Conservation (phyloP, 1,140 invertebrate genomes). For the Diorhabda carinulata region DNA sequence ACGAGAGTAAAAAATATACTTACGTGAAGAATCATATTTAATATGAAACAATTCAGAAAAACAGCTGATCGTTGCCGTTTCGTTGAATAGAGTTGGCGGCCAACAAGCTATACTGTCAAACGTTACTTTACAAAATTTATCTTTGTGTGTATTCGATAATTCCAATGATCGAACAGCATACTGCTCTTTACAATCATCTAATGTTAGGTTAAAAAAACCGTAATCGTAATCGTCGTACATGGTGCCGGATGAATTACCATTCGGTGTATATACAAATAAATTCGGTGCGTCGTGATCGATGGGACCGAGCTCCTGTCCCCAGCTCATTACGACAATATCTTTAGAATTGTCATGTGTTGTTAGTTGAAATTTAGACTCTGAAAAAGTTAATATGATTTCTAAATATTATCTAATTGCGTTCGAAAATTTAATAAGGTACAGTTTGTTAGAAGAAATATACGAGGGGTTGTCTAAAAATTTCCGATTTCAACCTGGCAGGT, state of each 20-base stretch:
- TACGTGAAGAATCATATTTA: constrained; percentile 49
- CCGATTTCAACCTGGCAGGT: too few species aligned
- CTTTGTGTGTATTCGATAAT: constrained; percentile 20
- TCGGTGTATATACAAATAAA: neutral
- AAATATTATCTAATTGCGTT: too few species aligned
- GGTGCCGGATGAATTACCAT: neutral
- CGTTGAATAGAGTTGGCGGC: constrained; percentile 52
- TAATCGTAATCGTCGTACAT: neutral
- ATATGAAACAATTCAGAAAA: constrained; percentile 54
- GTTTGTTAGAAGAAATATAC: too few species aligned
- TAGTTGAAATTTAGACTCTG: too few species aligned
- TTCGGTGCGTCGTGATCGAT: neutral
- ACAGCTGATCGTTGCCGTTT: constrained; percentile 50
- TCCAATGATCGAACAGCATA: constrained; percentile 24
- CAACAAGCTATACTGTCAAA: constrained; percentile 57
- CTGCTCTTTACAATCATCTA: constrained; percentile 26
- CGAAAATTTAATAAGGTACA: too few species aligned
- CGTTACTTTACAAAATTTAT: constrained; percentile 41
- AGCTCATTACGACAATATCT: neutral
- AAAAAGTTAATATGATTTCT: too few species aligned
- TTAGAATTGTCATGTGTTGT: too few species aligned
- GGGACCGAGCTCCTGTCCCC: neutral
- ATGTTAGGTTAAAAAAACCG: constrained; percentile 11
- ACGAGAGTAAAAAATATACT: constrained; percentile 22
- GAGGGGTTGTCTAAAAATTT: too few species aligned